These are phyloP conservation scores for Lucilia sericata DNA, from an alignment of 1,140 invertebrate species.

Conservation along the genomic window DNA sequence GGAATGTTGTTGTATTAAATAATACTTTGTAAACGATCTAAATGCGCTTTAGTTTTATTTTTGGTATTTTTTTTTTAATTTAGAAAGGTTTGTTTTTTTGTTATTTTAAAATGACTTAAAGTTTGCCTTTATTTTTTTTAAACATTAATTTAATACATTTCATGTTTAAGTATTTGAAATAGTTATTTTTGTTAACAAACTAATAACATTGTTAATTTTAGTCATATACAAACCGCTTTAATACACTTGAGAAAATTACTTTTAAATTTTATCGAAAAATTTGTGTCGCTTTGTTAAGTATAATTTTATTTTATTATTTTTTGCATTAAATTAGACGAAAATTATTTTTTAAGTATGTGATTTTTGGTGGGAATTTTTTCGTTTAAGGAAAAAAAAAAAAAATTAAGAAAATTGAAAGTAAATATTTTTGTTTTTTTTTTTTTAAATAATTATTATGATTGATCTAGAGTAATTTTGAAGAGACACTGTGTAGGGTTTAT, in stretches of 20 bases:
- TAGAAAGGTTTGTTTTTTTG: slow-evolving; percentile 1
- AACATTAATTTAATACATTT: too few species aligned
- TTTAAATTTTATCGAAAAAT: neutral
- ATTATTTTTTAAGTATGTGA: neutral
- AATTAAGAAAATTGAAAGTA: too few species aligned
- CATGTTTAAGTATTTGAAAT: too few species aligned
- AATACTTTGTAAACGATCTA: neutral
- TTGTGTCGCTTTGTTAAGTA: too few species aligned
- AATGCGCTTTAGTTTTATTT: neutral
- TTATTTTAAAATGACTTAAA: neutral
- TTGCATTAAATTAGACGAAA: neutral
- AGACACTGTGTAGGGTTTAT: too few species aligned
- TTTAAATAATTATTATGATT: too few species aligned
- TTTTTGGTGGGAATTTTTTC: too few species aligned
- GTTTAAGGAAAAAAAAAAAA: too few species aligned
- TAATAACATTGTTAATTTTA: slow-evolving; percentile 3
- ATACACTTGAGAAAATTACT: slow-evolving; percentile 12
- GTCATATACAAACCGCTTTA: neutral
- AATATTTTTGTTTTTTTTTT: too few species aligned
- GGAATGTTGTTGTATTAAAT: neutral
- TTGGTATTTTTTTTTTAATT: neutral
- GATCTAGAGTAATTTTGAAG: too few species aligned
- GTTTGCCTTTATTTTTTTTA: neutral
- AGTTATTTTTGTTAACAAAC: neutral
- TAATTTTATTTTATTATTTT: too few species aligned